Percentiles rank a stretch among this genome's conserved stretches.
phyloP scores from a whole-genome alignment of 2,888 invertebrate species.

The Vandiemenella viatica region DNA sequence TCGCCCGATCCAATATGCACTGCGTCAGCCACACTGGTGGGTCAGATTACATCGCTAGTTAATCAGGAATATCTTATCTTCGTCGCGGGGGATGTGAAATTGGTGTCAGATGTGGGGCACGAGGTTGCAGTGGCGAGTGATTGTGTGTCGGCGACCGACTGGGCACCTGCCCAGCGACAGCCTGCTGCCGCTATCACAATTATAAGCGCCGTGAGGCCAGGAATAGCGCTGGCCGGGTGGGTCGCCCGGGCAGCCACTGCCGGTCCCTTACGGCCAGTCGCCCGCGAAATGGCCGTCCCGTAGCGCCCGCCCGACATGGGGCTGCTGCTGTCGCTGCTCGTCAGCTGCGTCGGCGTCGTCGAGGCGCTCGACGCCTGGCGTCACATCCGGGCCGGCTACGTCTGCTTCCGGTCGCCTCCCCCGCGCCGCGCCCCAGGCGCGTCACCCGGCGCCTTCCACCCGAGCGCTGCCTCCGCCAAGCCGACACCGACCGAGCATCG shows the following conservation, averaged over 20 bases:
- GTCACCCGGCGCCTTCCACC: background rate
- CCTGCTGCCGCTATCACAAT: slow-evolving; percentile 3
- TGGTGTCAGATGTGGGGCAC: no score
- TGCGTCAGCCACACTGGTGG: no score
- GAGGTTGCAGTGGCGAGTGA: no score
- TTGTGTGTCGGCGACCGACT: no score
- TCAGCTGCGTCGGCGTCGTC: slow-evolving; percentile 58
- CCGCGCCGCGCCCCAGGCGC: slow-evolving; percentile 6
- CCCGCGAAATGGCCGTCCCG: no score
- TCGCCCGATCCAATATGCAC: no score
- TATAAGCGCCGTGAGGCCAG: background rate
- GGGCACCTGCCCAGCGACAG: no score
- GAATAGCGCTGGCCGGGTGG: background rate
- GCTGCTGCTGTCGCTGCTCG: slow-evolving; percentile 54
- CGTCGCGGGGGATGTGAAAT: no score
- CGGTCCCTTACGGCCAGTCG: no score
- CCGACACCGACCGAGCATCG: slow-evolving; percentile 7
- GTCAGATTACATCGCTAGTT: no score
- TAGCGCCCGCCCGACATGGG: no score
- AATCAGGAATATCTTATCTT: no score
- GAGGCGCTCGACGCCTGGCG: slow-evolving; percentile 46
- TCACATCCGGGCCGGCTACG: slow-evolving; percentile 34
- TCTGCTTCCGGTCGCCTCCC: slow-evolving; percentile 14
- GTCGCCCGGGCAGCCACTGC: background rate
- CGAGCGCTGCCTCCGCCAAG: slow-evolving; percentile 4